phyloP scores from a whole-genome alignment of 2,113 vertebrate genomes.

The Tenrec ecaudatus region DNA sequence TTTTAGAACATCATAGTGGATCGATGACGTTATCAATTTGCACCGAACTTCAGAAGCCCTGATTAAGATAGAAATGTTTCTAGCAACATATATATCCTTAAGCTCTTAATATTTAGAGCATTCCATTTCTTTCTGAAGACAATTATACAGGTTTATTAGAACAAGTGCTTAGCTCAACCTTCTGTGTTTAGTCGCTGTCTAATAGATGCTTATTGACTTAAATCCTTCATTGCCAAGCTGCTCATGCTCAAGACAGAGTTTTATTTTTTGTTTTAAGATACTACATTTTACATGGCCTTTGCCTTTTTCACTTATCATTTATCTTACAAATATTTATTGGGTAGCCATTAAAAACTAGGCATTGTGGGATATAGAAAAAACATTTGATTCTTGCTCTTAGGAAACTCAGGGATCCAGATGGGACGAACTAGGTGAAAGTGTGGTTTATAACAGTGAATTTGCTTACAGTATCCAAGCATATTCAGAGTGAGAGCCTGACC shows the following conservation, averaged over 20 bases:
- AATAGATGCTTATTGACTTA: not conserved
- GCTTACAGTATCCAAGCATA: not conserved
- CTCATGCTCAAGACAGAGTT: not conserved
- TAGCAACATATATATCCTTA: not conserved
- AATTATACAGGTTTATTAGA: not conserved
- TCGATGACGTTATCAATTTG: not conserved
- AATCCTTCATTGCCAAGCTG: slow-evolving; percentile 15
- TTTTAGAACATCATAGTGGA: slow-evolving; percentile 30
- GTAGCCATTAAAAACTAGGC: not conserved
- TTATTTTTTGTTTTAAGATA: slow-evolving; percentile 3
- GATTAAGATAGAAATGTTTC: not conserved
- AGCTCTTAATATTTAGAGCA: not conserved
- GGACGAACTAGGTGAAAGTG: not conserved
- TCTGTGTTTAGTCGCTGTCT: too few relatives aligned
- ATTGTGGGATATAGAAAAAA: not conserved
- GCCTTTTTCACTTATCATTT: slow-evolving; percentile 21
- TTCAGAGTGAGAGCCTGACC: not conserved
- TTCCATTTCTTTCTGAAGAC: slow-evolving; percentile 34
- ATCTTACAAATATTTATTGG: not conserved
- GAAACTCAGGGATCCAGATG: not conserved
- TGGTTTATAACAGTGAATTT: not conserved
- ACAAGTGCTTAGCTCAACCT: not conserved
- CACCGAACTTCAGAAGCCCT: not conserved
- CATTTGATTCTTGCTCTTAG: not conserved
- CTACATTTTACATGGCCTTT: slow-evolving; percentile 14